Percentiles rank a stretch among this genome's conserved stretches.
phyloP scores from a whole-genome alignment of 2,113 vertebrate genomes.

The Genyomyrus donnyi region DNA sequence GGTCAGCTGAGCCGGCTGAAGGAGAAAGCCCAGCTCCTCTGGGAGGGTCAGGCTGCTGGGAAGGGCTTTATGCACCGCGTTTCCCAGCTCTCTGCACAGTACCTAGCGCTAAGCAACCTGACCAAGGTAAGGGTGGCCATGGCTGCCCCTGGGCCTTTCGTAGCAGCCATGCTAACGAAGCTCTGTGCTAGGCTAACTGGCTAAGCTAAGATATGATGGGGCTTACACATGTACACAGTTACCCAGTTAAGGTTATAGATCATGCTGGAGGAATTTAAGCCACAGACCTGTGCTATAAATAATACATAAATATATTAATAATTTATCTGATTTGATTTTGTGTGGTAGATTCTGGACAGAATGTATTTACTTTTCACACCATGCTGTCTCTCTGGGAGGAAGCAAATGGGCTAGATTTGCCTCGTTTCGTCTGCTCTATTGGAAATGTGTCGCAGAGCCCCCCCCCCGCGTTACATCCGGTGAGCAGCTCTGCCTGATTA shows the following conservation, averaged over 20 bases:
- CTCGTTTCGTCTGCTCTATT: background rate
- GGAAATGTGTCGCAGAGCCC: background rate
- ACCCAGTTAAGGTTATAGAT: background rate
- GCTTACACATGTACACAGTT: background rate
- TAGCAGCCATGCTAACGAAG: background rate
- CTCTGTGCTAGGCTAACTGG: background rate
- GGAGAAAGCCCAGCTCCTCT: slow-evolving; percentile 87
- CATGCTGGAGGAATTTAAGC: background rate
- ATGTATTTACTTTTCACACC: background rate
- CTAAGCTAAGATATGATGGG: background rate
- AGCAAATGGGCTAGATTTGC: background rate
- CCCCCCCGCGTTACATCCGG: background rate
- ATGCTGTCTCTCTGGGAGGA: background rate
- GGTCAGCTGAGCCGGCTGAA: slow-evolving; percentile 82
- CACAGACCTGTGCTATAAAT: background rate
- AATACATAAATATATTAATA: background rate
- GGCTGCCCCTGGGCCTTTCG: background rate
- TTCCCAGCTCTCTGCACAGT: slow-evolving; percentile 89
- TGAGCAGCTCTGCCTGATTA: slow-evolving; percentile 6
- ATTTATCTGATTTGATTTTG: background rate
- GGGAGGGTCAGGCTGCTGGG: slow-evolving; percentile 88
- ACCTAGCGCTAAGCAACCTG: slow-evolving; percentile 89
- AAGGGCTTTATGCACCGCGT: slow-evolving; percentile 94
- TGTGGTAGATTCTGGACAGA: background rate
- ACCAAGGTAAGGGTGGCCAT: slow-evolving; percentile 78